A percentile compares a stretch with the other conserved stretches of the same genome.
These are phyloP conservation scores for Edolisoma coerulescens DNA, from an alignment of 2,113 vertebrate species.

Conservation along the genomic window DNA sequence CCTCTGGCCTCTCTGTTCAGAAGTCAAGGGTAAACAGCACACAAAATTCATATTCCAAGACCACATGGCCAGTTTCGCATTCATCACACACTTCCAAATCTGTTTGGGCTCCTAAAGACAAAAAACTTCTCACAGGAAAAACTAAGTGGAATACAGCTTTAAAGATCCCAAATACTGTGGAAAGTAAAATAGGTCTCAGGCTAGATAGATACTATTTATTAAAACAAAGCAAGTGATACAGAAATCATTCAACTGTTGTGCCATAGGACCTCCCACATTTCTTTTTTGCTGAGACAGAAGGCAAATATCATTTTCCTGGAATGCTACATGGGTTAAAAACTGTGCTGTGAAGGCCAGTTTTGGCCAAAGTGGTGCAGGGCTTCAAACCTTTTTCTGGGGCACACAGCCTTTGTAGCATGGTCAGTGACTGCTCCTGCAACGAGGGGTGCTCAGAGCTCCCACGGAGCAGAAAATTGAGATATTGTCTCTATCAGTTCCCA, in stretches of 20 bases:
- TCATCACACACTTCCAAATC: background rate
- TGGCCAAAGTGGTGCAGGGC: background rate
- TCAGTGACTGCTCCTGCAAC: background rate
- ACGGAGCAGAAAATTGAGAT: rapidly evolving
- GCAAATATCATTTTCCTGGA: background rate
- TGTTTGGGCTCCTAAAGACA: background rate
- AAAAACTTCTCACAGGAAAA: background rate
- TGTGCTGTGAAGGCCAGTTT: background rate
- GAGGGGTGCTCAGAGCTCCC: background rate
- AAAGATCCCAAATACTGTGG: rapidly evolving
- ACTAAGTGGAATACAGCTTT: background rate
- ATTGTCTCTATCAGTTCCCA: too few species aligned
- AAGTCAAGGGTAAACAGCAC: background rate
- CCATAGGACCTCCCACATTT: background rate
- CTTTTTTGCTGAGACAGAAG: background rate
- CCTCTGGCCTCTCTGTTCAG: background rate
- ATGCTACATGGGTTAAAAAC: background rate
- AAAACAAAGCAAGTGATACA: background rate
- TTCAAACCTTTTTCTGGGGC: background rate
- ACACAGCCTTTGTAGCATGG: rapidly evolving
- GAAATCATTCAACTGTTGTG: background rate
- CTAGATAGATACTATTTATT: background rate
- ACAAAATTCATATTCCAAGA: background rate
- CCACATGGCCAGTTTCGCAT: background rate
- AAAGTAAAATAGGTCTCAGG: background rate